phyloP scores from a whole-genome alignment of 2,888 invertebrate species.

The Iselma pallidipennis region DNA sequence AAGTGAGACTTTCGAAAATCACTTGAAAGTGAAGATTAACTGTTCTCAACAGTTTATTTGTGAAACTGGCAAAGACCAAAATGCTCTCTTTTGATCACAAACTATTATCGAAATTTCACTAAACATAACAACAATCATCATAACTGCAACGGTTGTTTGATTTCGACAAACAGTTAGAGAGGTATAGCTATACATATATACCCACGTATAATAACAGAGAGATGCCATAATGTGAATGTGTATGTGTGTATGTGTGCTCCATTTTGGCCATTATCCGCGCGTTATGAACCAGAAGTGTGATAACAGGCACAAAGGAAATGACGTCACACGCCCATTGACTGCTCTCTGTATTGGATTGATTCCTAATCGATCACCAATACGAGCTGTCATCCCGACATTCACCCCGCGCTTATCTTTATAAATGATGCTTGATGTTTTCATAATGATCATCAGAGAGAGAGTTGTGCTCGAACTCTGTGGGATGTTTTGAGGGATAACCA shows the following conservation, averaged over 20 bases:
- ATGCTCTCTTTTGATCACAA: no score
- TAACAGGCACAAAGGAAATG: slow-evolving; percentile 58
- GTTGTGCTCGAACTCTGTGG: slow-evolving; percentile 8
- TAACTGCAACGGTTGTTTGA: slow-evolving; percentile 15
- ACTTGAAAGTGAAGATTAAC: no score
- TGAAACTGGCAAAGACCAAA: no score
- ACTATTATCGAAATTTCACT: no score
- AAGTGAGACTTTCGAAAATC: no score
- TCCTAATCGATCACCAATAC: slow-evolving; percentile 55
- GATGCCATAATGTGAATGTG: slow-evolving; percentile 24
- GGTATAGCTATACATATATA: slow-evolving; percentile 14
- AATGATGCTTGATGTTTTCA: slow-evolving; percentile 56
- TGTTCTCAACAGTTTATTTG: no score
- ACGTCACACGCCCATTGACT: slow-evolving; percentile 57
- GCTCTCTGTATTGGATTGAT: slow-evolving; percentile 55
- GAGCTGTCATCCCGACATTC: slow-evolving; percentile 51
- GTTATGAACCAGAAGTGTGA: slow-evolving; percentile 59
- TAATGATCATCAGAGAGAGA: slow-evolving; percentile 45
- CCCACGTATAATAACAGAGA: no score
- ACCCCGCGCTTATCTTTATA: slow-evolving; percentile 55
- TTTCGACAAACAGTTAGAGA: slow-evolving; percentile 11
- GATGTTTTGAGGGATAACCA: slow-evolving; percentile 8
- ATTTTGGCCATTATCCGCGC: slow-evolving; percentile 54
- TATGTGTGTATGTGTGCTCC: slow-evolving; percentile 39
- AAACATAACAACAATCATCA: no score